Base-by-base conservation (phyloP, 2,797 vertebrate genomes). In the Peromyscus attwateri region DNA sequence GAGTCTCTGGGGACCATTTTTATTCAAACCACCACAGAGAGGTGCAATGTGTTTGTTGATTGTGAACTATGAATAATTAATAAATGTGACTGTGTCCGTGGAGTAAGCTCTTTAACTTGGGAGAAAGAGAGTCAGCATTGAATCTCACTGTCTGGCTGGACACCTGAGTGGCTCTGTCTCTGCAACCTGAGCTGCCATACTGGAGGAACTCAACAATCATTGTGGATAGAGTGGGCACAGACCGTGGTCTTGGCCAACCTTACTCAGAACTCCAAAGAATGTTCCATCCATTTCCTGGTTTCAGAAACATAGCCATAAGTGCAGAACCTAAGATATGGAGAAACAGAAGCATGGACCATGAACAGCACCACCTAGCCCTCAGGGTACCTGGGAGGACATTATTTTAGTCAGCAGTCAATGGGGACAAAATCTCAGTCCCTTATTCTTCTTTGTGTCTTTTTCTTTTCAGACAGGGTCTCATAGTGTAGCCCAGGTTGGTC, bases 131-230 rank as follows among this genome's bases (percentile, higher is more conserved):
- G 46, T 75, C 23, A 37, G 57, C 27, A n/a, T 49, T 0, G 37
- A 70, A 34, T 3, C 76, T 79, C 68, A 29, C 0, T 6, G 19
- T 68, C 37, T 46, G 4, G 0, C 0, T 46, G n/a, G 40, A 19
- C 16, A 23, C 34, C 1, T 0, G 6, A 73, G 46, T 0, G 12
- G 79, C 5, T 8, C 37, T 2, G 3, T 2, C 21, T 68, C 40
- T 87, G 68, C 79, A 29, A 1, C 29, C 25, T 19, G 31, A 29
- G 37, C 60, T 0, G 0, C 79, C n/a, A 0, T 13, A 0, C 0
- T 19, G 40, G 73, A 55, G 66, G 62, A 68, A 37, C 1, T 57
- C 60, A 43, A 3, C 21, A 11, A 6, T 1, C 0, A 2, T 5
- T 0, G 0, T 29, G 46, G 68, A 3, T 16, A 40, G 60, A 16